Evolutionary conservation across 2,888 invertebrate genomes (phyloP).

Genomic region (Tetrapedia diversipes): DNA sequence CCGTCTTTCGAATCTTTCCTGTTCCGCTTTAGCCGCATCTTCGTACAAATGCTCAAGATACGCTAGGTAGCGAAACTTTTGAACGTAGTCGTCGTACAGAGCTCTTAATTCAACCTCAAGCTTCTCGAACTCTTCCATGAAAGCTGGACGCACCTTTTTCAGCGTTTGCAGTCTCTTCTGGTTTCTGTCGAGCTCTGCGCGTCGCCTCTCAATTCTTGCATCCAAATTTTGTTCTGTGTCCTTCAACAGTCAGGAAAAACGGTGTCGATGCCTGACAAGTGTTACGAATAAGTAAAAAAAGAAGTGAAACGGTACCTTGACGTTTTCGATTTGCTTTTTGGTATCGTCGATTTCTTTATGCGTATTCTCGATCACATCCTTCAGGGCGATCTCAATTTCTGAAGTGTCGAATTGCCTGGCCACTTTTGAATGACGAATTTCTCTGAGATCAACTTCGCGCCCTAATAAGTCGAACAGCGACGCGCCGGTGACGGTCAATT

Average conservation of each 20-base stretch:
- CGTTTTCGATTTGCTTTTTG: slow-evolving; percentile 91
- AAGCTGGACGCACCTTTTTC: slow-evolving; percentile 98
- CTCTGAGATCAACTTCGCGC: slow-evolving; percentile 92
- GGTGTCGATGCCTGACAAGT: neutral
- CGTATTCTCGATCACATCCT: slow-evolving; percentile 89
- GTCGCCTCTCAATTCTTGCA: slow-evolving; percentile 95
- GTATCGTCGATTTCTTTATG: slow-evolving; percentile 89
- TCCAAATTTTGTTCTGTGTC: slow-evolving; percentile 95
- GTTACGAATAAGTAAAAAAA: neutral
- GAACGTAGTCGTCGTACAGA: slow-evolving; percentile 94
- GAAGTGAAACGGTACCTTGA: slow-evolving; percentile 82
- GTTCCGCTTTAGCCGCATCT: slow-evolving; percentile 90
- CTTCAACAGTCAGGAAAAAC: slow-evolving; percentile 74
- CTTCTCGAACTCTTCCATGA: slow-evolving; percentile 96
- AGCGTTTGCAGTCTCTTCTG: slow-evolving; percentile 96
- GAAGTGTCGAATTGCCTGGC: slow-evolving; percentile 92
- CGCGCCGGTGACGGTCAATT: slow-evolving; percentile 96
- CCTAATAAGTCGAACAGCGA: slow-evolving; percentile 94
- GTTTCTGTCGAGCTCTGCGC: slow-evolving; percentile 94
- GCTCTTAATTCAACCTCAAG: slow-evolving; percentile 93
- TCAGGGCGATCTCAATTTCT: slow-evolving; percentile 91
- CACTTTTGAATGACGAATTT: slow-evolving; percentile 91
- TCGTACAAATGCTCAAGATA: slow-evolving; percentile 94
- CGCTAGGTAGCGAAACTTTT: slow-evolving; percentile 93
- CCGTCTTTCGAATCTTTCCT: slow-evolving; percentile 90